Conservation (phyloP, 2,113 vertebrate species). For the Protobothrops flavoviridis region DNA sequence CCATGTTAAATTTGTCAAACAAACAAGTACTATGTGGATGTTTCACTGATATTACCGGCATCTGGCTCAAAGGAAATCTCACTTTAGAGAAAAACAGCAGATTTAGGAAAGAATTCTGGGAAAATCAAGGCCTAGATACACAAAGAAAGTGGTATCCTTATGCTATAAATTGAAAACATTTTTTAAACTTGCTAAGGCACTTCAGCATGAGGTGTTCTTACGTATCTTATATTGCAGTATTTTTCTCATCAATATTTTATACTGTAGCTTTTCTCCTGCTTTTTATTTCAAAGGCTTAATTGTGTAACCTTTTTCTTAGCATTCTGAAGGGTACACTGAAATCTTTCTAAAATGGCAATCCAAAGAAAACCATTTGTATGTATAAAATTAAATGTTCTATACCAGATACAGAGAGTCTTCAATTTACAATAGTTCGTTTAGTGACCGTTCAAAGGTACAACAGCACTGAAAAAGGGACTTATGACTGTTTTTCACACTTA, state of each 20-base stretch:
- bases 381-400: background rate
- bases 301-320: too few species aligned
- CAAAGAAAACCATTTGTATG: background rate
- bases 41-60: background rate
- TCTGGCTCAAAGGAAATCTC: background rate
- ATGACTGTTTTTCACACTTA: too few species aligned
- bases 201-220: background rate
- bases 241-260: background rate
- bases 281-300: background rate
- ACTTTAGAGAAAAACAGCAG: background rate
- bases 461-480: too few species aligned
- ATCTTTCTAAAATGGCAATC: background rate
- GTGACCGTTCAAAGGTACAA: too few species aligned
- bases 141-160: background rate
- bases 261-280: background rate
- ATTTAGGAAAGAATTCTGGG: background rate
- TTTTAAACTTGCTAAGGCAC: background rate
- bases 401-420: too few species aligned
- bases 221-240: background rate
- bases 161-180: background rate
- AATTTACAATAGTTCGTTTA: too few species aligned
- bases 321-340: background rate
- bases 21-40: background rate
- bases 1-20: background rate
- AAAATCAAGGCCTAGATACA: background rate